Evolutionary conservation across 2,113 vertebrate species (phyloP).

Genomic region (Manacus vitellinus): DNA sequence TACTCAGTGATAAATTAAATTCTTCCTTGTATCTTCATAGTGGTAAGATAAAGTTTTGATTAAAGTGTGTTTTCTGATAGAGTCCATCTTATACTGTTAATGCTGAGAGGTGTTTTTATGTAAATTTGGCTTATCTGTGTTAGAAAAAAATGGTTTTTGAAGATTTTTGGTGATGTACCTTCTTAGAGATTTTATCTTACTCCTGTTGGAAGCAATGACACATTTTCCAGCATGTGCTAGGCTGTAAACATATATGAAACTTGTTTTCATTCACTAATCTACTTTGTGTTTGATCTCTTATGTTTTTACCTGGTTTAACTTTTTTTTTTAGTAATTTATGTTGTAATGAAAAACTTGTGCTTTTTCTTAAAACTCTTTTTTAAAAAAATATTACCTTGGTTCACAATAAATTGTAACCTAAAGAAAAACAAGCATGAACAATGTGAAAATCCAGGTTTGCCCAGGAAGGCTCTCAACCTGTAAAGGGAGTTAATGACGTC

Average conservation of each 20-base stretch:
- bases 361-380: background rate
- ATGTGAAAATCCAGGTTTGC: background rate
- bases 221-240: background rate
- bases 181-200: background rate
- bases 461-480: background rate
- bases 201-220: background rate
- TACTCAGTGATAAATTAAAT: background rate
- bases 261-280: background rate
- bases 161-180: background rate
- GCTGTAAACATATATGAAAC: background rate
- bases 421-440: background rate
- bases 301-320: background rate
- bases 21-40: background rate
- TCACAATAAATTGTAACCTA: background rate
- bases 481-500: background rate
- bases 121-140: background rate
- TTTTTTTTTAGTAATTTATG: background rate
- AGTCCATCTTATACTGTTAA: background rate
- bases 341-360: background rate
- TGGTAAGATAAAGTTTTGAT: background rate
- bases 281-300: background rate
- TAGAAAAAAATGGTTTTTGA: background rate
- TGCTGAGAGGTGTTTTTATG: background rate
- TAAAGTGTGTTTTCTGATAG: background rate
- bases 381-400: background rate